Percentiles rank a stretch among this genome's conserved stretches.
Conservation (phyloP, 2,113 vertebrate species). For the Tachycineta bicolor region DNA sequence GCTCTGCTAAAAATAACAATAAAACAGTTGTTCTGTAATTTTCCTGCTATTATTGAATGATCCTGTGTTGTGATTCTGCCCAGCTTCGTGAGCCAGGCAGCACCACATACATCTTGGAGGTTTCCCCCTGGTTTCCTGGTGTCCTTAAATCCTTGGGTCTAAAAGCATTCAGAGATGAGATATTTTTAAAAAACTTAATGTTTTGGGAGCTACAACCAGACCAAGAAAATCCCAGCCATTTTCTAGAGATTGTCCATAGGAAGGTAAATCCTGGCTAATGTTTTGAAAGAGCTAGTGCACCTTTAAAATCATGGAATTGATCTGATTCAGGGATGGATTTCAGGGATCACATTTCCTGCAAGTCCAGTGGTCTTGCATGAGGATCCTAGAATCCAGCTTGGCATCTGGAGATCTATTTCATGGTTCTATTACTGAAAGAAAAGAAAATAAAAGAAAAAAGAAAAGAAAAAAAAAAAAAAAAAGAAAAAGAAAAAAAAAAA, state of each 20-base stretch:
- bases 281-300: background rate
- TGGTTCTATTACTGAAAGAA: background rate
- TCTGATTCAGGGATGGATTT: background rate
- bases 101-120: background rate
- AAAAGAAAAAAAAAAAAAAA: background rate
- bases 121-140: background rate
- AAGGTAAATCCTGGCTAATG: background rate
- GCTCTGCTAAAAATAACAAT: slow-evolving; percentile 13
- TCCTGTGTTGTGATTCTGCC: background rate
- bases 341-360: background rate
- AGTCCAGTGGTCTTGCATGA: background rate
- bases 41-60: background rate
- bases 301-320: background rate
- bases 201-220: background rate
- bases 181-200: background rate
- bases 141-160: background rate
- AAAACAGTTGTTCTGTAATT: background rate
- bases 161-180: background rate
- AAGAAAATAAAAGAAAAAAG: no score
- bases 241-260: background rate
- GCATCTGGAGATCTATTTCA: background rate
- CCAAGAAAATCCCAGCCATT: accelerated
- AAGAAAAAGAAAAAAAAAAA: no score
- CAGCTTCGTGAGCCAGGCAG: background rate
- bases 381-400: background rate